Percentiles rank a stretch among this genome's conserved stretches.
Conservation (phyloP, 2,797 vertebrate species). For the Menidia menidia region DNA sequence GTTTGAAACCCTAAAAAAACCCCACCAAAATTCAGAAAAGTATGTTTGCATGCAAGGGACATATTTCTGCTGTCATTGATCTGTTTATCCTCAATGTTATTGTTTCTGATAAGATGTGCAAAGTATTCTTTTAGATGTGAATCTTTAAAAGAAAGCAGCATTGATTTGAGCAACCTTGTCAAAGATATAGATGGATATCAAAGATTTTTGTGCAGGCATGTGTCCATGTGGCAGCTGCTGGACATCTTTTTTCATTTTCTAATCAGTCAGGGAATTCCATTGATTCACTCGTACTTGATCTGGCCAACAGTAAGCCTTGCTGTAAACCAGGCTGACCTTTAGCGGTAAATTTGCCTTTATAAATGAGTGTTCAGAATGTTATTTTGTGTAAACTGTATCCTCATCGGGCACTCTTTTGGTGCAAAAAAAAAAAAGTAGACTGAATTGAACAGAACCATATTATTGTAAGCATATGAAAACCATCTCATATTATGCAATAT, state of each 20-base stretch:
- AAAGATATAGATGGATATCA: background rate
- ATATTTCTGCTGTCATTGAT: background rate
- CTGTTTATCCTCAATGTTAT: background rate
- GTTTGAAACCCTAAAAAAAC: background rate
- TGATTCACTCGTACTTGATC: slow-evolving; percentile 8
- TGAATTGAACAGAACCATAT: background rate
- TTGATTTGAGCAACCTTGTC: background rate
- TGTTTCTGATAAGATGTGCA: background rate
- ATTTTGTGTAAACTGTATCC: slow-evolving; percentile 8
- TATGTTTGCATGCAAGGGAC: background rate
- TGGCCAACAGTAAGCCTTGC: background rate
- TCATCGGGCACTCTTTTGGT: slow-evolving; percentile 4
- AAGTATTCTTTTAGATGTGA: background rate
- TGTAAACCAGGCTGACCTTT: slow-evolving; percentile 19
- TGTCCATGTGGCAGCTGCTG: background rate
- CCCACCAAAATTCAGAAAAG: background rate
- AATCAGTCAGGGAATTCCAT: background rate
- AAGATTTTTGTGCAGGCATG: background rate
- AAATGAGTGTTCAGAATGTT: slow-evolving; percentile 1
- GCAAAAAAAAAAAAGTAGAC: background rate
- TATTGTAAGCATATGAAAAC: slow-evolving; percentile 4
- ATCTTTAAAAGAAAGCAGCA: no score
- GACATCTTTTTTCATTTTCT: background rate
- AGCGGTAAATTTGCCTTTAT: slow-evolving; percentile 9
- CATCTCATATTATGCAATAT: background rate